These are phyloP conservation scores for Ailurus styani DNA, from an alignment of 2,113 vertebrate species.

Conservation along the genomic window DNA sequence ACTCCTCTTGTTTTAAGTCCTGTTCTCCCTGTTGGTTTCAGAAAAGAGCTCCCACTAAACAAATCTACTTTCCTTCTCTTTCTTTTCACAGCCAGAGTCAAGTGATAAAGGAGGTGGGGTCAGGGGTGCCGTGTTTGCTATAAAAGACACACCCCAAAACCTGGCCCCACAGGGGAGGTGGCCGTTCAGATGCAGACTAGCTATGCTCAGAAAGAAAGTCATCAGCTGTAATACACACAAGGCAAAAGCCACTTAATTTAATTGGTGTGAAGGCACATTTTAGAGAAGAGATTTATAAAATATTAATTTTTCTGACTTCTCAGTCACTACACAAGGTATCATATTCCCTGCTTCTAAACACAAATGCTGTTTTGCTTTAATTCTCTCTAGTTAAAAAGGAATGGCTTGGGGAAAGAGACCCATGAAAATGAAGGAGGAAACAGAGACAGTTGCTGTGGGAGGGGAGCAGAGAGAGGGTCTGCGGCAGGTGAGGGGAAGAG, in stretches of 20 bases:
- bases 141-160: slow-evolving; percentile 62
- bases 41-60: slow-evolving; percentile 60
- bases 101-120: slow-evolving; percentile 52
- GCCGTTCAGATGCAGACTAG: not conserved
- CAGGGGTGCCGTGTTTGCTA: slow-evolving; percentile 59
- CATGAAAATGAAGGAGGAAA: no score
- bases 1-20: slow-evolving; percentile 68
- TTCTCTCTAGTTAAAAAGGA: not conserved
- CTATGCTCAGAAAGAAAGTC: not conserved
- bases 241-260: not conserved
- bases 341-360: not conserved
- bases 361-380: not conserved
- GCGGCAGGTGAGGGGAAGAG: not conserved
- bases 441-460: not conserved
- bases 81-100: slow-evolving; percentile 52
- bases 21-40: slow-evolving; percentile 55
- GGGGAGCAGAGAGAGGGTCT: not conserved
- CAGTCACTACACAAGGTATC: not conserved
- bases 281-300: not conserved
- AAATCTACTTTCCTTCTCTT: slow-evolving; percentile 66
- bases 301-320: not conserved
- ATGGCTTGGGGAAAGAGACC: not conserved
- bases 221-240: not conserved
- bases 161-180: not conserved
- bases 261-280: not conserved